These are phyloP conservation scores for Corythoichthys intestinalis DNA, from an alignment of 2,113 vertebrate species.

Conservation along the genomic window DNA sequence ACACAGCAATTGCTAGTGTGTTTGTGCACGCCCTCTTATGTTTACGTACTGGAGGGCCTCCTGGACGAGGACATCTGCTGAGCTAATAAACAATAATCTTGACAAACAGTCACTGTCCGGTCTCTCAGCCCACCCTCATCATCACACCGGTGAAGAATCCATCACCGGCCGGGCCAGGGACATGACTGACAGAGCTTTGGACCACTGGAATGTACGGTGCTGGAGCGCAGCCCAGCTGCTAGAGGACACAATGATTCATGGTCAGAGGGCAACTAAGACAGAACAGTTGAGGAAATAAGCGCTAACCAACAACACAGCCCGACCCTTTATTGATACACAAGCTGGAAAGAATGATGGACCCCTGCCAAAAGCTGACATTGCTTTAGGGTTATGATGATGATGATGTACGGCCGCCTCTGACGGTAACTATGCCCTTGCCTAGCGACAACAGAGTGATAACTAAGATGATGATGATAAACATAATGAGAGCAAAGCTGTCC, in stretches of 20 bases:
- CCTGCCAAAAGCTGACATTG: constrained; percentile 20
- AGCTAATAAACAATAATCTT: constrained; percentile 75
- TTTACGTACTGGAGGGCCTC: constrained; percentile 42
- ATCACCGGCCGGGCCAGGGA: constrained; percentile 55
- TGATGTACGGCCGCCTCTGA: constrained; percentile 32
- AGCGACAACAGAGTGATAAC: constrained; percentile 15
- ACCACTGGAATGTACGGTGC: constrained; percentile 42
- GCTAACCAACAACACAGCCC: constrained; percentile 38
- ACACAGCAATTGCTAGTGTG: constrained; percentile 14
- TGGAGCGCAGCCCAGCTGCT: constrained; percentile 56
- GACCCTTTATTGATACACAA: constrained; percentile 43
- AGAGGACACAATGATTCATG: constrained; percentile 64
- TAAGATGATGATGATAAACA: constrained; percentile 11
- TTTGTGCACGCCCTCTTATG: constrained; percentile 13
- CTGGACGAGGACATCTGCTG: constrained; percentile 72
- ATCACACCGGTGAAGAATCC: constrained; percentile 62
- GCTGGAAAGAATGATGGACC: constrained; percentile 21
- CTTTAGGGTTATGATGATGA: constrained; percentile 35
- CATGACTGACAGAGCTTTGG: constrained; percentile 62
- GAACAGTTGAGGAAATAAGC: constrained; percentile 56
- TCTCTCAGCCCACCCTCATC: constrained; percentile 53
- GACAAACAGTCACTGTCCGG: constrained; percentile 73
- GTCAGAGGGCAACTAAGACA: constrained; percentile 61
- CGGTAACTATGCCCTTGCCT: constrained; percentile 27
- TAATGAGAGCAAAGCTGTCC: not conserved